Percentiles rank a stretch among this genome's conserved stretches.
These are phyloP conservation scores for Pelosia muscerda DNA, from an alignment of 2,888 invertebrate genomes.

Conservation along the genomic window DNA sequence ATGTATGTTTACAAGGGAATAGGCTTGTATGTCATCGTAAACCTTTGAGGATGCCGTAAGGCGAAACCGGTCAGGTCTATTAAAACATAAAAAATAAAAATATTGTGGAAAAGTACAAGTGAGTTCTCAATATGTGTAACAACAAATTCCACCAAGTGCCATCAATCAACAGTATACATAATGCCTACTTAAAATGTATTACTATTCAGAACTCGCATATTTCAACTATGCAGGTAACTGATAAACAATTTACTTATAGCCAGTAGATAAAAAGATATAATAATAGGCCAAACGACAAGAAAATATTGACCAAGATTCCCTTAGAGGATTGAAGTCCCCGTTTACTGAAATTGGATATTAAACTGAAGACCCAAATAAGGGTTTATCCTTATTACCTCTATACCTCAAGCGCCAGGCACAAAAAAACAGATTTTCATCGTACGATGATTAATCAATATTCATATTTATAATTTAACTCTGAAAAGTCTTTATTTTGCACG, in stretches of 20 bases:
- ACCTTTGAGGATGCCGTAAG: no score
- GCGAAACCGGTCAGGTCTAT: no score
- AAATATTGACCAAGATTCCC: background rate
- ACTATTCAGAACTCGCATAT: background rate
- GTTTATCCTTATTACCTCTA: background rate
- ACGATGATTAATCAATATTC: background rate
- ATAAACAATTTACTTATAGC: background rate
- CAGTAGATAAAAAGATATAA: background rate
- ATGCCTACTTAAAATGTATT: no score
- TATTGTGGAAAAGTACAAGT: no score
- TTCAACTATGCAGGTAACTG: background rate
- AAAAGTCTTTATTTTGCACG: background rate
- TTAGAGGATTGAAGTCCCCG: background rate
- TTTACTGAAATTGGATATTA: slow-evolving; percentile 1
- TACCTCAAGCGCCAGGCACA: background rate
- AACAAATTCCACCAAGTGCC: no score
- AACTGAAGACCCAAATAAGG: slow-evolving; percentile 1
- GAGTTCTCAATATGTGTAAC: no score
- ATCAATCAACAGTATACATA: no score
- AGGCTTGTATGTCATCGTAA: no score
- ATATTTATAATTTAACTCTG: background rate
- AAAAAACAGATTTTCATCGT: background rate
- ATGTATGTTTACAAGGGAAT: no score
- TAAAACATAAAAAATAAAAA: no score
- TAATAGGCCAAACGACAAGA: background rate